A percentile compares a stretch with the other conserved stretches of the same genome.
Conservation (phyloP, 2,888 invertebrate species). For the Isotomurus palustris region DNA sequence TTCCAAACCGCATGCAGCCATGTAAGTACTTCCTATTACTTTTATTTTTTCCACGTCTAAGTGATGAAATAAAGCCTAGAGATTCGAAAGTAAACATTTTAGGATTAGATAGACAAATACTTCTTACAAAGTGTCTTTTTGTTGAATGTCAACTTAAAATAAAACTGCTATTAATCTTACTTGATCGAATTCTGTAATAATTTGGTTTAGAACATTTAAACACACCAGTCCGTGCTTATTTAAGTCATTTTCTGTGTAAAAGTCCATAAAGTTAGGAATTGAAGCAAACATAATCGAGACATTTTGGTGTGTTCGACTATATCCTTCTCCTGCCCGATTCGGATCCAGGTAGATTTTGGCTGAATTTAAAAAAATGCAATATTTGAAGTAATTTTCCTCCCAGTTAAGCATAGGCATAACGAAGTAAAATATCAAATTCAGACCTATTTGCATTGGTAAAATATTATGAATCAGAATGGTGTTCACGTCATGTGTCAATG, state of each 20-base stretch:
- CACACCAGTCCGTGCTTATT: conserved; percentile 58
- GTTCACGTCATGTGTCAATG: conserved; percentile 80
- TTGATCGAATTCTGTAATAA: conserved; percentile 89
- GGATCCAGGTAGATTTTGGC: conserved; percentile 73
- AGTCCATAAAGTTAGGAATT: conserved; percentile 74
- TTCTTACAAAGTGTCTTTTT: neutral
- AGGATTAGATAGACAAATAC: neutral
- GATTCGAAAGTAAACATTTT: neutral
- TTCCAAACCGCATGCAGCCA: conserved; percentile 91
- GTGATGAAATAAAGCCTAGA: conserved; percentile 63
- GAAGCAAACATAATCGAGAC: conserved; percentile 94
- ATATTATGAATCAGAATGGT: conserved; percentile 86
- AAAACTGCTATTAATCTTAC: conserved; percentile 51
- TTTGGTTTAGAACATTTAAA: conserved; percentile 75
- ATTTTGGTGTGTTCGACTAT: conserved; percentile 80
- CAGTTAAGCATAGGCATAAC: neutral
- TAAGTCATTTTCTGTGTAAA: conserved; percentile 57
- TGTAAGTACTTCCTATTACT: conserved; percentile 92
- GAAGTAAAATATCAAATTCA: neutral
- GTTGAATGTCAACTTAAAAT: neutral
- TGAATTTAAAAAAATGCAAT: conserved; percentile 48
- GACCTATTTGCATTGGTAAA: conserved; percentile 85
- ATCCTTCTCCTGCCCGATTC: conserved; percentile 61
- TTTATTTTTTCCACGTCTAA: conserved; percentile 87
- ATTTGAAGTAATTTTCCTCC: neutral